Percentiles rank a stretch among this genome's conserved stretches.
Conservation (phyloP, 2,113 vertebrate species). For the Protobothrops flavoviridis region DNA sequence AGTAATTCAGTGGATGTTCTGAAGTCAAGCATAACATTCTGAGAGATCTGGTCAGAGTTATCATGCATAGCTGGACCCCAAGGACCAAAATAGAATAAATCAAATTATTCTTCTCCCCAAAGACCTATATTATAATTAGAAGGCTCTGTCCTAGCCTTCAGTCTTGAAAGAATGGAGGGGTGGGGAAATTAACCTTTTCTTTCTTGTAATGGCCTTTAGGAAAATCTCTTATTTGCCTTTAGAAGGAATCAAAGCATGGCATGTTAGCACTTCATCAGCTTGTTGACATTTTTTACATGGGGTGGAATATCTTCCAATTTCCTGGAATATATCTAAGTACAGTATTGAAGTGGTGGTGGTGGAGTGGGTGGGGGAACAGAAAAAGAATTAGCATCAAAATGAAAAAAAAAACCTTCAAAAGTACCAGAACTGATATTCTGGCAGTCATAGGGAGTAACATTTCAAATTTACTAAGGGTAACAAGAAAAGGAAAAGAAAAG, state of each 20-base stretch:
- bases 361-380: accelerated
- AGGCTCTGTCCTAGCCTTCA: not conserved
- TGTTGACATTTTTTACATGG: not conserved
- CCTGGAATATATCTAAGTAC: not conserved
- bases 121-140: not conserved
- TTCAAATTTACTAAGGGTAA: not conserved
- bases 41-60: not conserved
- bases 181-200: not conserved
- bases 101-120: not conserved
- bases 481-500: not conserved
- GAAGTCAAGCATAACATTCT: not conserved
- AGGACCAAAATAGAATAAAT: not conserved
- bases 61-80: not conserved
- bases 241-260: not conserved
- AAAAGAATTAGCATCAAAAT: not conserved
- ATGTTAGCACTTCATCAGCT: not conserved
- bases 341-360: accelerated
- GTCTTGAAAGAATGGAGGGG: not conserved
- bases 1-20: not conserved
- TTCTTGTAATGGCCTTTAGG: not conserved
- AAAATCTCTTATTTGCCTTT: not conserved
- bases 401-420: not conserved
- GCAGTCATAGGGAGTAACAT: not conserved
- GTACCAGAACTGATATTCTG: not conserved
- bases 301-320: not conserved